Evolutionary conservation across 2,113 vertebrate species (phyloP).

Genomic region (Procavia capensis): DNA sequence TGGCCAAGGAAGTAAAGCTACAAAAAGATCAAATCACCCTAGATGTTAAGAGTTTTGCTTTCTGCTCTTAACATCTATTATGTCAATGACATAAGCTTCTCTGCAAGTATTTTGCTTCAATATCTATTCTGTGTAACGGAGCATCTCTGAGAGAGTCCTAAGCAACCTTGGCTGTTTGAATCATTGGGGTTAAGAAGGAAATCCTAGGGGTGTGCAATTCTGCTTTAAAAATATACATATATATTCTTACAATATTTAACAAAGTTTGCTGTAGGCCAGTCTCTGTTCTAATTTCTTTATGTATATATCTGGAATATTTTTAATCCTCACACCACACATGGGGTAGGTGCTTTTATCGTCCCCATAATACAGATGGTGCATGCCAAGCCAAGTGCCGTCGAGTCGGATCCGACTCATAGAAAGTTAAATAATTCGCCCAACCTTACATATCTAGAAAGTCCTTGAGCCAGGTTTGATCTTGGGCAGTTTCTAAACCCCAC

Average conservation of each 20-base stretch:
- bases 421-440: not conserved
- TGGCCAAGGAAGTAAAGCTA: not conserved
- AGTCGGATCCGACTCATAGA: no score
- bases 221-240: not conserved
- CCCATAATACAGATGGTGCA: slow-evolving; percentile 35
- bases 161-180: not conserved
- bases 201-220: not conserved
- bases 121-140: not conserved
- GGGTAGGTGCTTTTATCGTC: not conserved
- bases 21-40: not conserved
- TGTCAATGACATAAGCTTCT: not conserved
- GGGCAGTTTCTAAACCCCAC: not conserved
- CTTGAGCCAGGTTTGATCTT: not conserved
- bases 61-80: not conserved
- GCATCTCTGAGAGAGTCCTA: not conserved
- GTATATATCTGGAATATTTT: not conserved
- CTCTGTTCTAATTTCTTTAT: not conserved
- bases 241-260: no score
- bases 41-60: not conserved
- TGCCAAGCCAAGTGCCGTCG: no score
- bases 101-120: not conserved
- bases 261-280: not conserved
- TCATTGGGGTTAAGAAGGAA: slow-evolving; percentile 19
- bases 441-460: not conserved
- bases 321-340: not conserved